Evolutionary conservation across 2,888 invertebrate genomes (phyloP).

Genomic region (Ptychoptera contaminata): DNA sequence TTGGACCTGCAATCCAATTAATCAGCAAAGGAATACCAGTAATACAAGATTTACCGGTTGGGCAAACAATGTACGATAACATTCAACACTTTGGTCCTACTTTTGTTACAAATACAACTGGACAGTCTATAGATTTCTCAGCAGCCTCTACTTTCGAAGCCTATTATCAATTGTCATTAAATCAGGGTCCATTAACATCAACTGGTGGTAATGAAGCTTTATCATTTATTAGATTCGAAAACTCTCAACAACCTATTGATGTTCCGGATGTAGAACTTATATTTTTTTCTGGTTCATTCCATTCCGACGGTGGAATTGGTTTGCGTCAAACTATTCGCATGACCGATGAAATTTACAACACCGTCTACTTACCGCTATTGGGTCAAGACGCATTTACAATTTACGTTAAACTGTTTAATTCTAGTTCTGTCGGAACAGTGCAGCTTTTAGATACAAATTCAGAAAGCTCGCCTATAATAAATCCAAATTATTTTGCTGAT

Average conservation of each 20-base stretch:
- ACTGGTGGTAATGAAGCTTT: constrained; percentile 53
- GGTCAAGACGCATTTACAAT: constrained; percentile 39
- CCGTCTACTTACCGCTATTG: constrained; percentile 38
- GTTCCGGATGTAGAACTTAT: constrained; percentile 54
- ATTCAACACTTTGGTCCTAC: constrained; percentile 49
- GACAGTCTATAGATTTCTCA: constrained; percentile 21
- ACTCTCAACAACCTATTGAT: constrained; percentile 37
- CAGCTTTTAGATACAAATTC: constrained; percentile 51
- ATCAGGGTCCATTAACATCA: constrained; percentile 31
- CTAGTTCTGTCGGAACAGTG: constrained; percentile 50
- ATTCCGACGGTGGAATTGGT: constrained; percentile 40
- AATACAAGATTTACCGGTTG: constrained; percentile 43
- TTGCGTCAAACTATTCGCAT: constrained; percentile 40
- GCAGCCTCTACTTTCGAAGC: constrained; percentile 34
- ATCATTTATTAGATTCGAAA: constrained; percentile 42
- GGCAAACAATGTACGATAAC: constrained; percentile 47
- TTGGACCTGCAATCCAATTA: constrained; percentile 44
- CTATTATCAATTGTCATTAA: constrained; percentile 44
- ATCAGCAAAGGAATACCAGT: constrained; percentile 36
- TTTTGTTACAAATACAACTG: constrained; percentile 36
- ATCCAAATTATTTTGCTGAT: constrained; percentile 51
- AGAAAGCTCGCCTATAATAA: constrained; percentile 44
- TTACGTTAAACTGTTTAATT: constrained; percentile 55
- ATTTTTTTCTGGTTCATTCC: constrained; percentile 43
- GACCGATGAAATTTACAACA: constrained; percentile 37